Percentiles rank a stretch among this genome's conserved stretches.
These are phyloP conservation scores for Neopelma chrysocephalum DNA, from an alignment of 2,797 vertebrate species.

Conservation along the genomic window DNA sequence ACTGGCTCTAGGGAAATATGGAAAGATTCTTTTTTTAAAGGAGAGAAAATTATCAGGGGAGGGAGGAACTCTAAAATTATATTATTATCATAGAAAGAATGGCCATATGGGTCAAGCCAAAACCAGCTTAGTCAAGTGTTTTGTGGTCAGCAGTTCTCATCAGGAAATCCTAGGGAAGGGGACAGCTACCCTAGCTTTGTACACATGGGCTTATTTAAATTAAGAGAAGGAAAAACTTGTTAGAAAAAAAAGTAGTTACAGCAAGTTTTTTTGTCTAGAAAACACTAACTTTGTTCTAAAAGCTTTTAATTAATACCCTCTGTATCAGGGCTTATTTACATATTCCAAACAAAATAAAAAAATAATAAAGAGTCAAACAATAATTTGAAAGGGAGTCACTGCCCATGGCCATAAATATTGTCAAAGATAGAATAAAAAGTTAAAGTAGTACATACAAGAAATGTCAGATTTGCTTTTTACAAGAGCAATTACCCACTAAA, in stretches of 20 bases:
- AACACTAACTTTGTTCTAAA: too few species aligned
- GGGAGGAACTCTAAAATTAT: neutral
- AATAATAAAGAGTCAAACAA: neutral
- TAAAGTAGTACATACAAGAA: neutral
- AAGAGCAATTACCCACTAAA: neutral
- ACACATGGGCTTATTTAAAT: too few species aligned
- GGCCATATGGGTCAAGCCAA: neutral
- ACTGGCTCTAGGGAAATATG: neutral
- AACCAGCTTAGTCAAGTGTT: neutral
- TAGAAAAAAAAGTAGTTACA: too few species aligned
- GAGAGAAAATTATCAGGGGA: neutral
- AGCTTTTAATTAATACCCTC: too few species aligned
- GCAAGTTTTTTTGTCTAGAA: too few species aligned
- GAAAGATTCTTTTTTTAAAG: neutral
- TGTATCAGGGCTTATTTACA: neutral
- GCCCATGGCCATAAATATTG: neutral
- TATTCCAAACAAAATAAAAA: neutral
- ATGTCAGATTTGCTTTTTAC: neutral
- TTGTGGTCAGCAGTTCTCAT: neutral
- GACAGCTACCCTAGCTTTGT: too few species aligned
- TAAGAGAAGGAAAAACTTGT: too few species aligned
- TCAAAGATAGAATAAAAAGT: neutral
- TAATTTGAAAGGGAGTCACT: neutral
- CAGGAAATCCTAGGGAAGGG: too few species aligned
- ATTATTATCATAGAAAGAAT: neutral